Base-by-base conservation (phyloP, 2,113 vertebrate genomes). In the Eurystomus gularis region DNA sequence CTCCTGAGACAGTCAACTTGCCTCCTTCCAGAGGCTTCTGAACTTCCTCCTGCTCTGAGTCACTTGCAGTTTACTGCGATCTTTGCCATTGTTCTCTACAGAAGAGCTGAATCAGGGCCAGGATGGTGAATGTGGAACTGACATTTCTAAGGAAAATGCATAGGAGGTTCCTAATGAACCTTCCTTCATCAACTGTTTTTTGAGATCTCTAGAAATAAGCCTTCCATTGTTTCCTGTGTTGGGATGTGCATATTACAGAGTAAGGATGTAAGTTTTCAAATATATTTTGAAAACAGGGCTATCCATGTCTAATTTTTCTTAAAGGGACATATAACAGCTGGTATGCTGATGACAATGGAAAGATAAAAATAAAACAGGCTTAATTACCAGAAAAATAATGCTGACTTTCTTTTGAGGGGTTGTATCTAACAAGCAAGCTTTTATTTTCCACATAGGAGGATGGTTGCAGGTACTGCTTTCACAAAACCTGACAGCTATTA, bases 241-340 rank as follows among this genome's bases (percentile, higher is more conserved):
- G 60, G 39, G 28, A 51, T 68, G 44, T 55, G 25, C 2, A 0
- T 82, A 21, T 85, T 64, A 17, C 0, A 80, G 48, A 60, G 51
- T 31, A 39, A 92, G 75, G 69, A 78, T 93, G 33, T 55, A 66
- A 93, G 37, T 57, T 69, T 51, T 96, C 62, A 64, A 87, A 68
- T 94, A 37, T 71, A 95, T 92, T 96, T 97, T 85, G 83, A 77
- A 91, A 95, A 81, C 40, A 49, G 73, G 35, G n/a, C 49, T 89
- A 76, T 95, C 95, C 96, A 94, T 96, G 71, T 92, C 54, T 97
- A 95, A 95, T 96, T 91, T 93, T 95, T 39, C 78, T 90, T 93
- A 80, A 86, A 93, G 86, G 66, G 73, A 51, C 72, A 52, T 78
- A 42, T 79, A 94, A 88, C 95, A 97, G 94, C 92, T 96, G 90